Percentiles rank a stretch among this genome's conserved stretches.
Conservation (phyloP, 2,888 invertebrate species). For the Drosophila nr. perissopoda region DNA sequence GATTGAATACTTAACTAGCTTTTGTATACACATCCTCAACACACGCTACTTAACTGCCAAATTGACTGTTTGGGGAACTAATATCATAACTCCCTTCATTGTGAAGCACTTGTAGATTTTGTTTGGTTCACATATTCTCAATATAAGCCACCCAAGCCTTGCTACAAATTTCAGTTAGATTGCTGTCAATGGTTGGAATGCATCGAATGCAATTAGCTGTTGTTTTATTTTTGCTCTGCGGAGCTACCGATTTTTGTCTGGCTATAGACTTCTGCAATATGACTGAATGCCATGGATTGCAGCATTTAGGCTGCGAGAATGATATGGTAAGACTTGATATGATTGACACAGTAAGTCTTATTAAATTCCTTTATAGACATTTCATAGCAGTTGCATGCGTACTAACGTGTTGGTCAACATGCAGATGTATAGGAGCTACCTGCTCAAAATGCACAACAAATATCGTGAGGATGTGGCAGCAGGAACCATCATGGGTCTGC, state of each 20-base stretch:
- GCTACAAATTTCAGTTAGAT: conserved; percentile 8
- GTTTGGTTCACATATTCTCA: neutral
- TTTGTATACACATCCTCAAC: neutral
- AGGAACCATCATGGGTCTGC: conserved; percentile 25
- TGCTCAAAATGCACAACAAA: conserved; percentile 57
- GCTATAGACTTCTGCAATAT: conserved; percentile 60
- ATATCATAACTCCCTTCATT: neutral
- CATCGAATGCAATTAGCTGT: neutral
- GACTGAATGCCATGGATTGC: conserved; percentile 36
- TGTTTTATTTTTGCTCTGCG: conserved; percentile 1
- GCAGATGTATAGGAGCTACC: conserved; percentile 43
- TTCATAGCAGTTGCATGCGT: conserved; percentile 47
- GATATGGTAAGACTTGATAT: conserved; percentile 42
- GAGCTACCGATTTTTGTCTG: conserved; percentile 2
- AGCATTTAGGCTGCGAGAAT: conserved; percentile 66
- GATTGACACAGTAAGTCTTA: neutral
- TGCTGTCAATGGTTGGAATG: conserved; percentile 39
- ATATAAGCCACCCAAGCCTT: conserved; percentile 4
- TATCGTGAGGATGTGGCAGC: conserved; percentile 56
- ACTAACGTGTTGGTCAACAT: conserved; percentile 47
- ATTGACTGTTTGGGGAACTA: neutral
- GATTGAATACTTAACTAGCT: neutral
- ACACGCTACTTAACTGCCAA: neutral
- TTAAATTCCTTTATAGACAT: conserved; percentile 32
- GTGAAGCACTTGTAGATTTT: conserved; percentile 8